phyloP scores from a whole-genome alignment of 2,888 invertebrate species.

The Crepidodera aurea region DNA sequence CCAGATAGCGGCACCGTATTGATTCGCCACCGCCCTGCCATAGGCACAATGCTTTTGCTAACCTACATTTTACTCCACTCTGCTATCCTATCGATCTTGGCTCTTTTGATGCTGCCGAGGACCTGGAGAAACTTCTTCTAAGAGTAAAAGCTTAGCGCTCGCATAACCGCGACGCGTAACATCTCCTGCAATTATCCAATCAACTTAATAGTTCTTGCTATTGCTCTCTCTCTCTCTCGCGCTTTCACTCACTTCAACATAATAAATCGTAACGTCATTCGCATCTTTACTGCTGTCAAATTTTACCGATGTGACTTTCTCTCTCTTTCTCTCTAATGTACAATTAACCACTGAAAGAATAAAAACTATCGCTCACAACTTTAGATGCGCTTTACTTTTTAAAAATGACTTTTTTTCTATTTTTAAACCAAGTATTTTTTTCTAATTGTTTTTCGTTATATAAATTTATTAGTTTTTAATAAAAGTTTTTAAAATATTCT shows the following conservation, averaged over 20 bases:
- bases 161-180: neutral
- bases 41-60: constrained; percentile 56
- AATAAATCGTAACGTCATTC: constrained; percentile 4
- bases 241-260: neutral
- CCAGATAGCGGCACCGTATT: constrained; percentile 41
- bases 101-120: constrained; percentile 36
- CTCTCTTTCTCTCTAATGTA: neutral
- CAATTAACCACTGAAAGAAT: neutral
- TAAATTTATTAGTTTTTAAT: too few species aligned
- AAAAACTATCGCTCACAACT: neutral
- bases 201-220: constrained; percentile 5
- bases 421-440: too few species aligned
- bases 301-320: constrained; percentile 1
- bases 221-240: constrained; percentile 4
- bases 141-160: constrained; percentile 20
- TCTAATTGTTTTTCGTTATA: too few species aligned
- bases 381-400: neutral
- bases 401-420: too few species aligned
- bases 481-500: too few species aligned
- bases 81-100: constrained; percentile 50
- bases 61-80: constrained; percentile 57
- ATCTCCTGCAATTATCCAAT: neutral
- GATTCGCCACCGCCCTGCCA: constrained; percentile 50
- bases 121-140: constrained; percentile 45
- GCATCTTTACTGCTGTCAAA: neutral